Percentiles rank a stretch among this genome's conserved stretches.
phyloP scores from a whole-genome alignment of 2,113 vertebrate species.

The Corynorhinus townsendii region DNA sequence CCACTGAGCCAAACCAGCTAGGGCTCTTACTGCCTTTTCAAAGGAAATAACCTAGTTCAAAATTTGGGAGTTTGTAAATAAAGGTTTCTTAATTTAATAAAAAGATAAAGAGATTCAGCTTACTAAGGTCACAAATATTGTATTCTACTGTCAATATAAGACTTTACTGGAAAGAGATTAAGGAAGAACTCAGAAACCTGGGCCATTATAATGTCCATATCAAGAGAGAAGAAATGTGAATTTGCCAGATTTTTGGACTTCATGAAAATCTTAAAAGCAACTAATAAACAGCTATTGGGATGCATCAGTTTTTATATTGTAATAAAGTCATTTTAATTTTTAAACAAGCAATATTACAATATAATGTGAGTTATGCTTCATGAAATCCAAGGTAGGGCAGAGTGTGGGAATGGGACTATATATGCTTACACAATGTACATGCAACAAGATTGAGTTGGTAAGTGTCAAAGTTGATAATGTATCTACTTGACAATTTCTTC shows the following conservation, averaged over 20 bases:
- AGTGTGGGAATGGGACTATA: neutral
- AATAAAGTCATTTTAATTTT: neutral
- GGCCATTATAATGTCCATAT: neutral
- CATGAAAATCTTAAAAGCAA: neutral
- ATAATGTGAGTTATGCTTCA: neutral
- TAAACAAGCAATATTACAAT: neutral
- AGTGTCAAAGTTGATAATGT: neutral
- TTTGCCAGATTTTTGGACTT: neutral
- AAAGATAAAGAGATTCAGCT: neutral
- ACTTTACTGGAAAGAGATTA: neutral
- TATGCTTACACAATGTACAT: neutral
- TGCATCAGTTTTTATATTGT: neutral
- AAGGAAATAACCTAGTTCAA: neutral
- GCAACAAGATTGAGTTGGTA: neutral
- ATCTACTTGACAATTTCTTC: neutral
- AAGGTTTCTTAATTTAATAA: neutral
- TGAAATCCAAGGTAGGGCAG: neutral
- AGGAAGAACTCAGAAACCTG: neutral
- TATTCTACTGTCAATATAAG: neutral
- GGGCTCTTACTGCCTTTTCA: neutral
- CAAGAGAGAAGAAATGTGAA: neutral
- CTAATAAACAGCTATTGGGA: neutral
- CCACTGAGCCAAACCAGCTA: too few relatives aligned
- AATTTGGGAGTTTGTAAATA: neutral
- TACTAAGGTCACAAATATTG: neutral